Base-by-base conservation (phyloP, 2,888 invertebrate species). In the Ypsolopha scabrella region DNA sequence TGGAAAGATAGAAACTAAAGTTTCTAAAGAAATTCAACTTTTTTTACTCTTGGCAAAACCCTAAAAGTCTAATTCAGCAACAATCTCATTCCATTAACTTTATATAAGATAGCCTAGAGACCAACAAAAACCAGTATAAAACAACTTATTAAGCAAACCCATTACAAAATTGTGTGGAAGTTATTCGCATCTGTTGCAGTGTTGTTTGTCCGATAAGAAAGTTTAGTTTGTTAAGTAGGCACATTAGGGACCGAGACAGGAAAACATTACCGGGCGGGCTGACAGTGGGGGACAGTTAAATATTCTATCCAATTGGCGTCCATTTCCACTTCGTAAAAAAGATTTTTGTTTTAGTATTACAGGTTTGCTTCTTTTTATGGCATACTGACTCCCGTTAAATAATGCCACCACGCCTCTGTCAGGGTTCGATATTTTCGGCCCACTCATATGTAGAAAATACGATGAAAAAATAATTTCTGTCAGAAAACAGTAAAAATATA, bases 161-260 rank as follows among this genome's bases (percentile, higher is more conserved):
- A 39, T 39, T 10, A 39, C 10, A 10, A 39, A 10, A 39, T 39
- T 39, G 11, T 11, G 4, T 24, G 24, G 24, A 24, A 46, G 46
- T 11, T 11, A 46, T 34, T 11, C 11, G 46, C 46, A 46, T 46
- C 46, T 46, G 46, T 9, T 33, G 60, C 64, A 62, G 68, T 60
- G 62, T 67, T 74, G 78, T 78, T 71, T 70, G 72, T 72, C 69
- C 68, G 81, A 83, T 82, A 82, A 81, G 79, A 82, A 81, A 80
- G 75, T 82, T 81, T 72, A 78, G 78, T 81, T 80, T 70, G 75
- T 80, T 82, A 81, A 81, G 80, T 81, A 80, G 81, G 72, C 72
- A 80, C 83, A 80, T 82, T 82, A 81, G 71, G 75, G 71, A 67
- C 43, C 71, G 24, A 70, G 78, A 77, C 80, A 79, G 80, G 80